Base-by-base conservation (phyloP, 2,797 vertebrate species). In the Myotis planiceps region DNA sequence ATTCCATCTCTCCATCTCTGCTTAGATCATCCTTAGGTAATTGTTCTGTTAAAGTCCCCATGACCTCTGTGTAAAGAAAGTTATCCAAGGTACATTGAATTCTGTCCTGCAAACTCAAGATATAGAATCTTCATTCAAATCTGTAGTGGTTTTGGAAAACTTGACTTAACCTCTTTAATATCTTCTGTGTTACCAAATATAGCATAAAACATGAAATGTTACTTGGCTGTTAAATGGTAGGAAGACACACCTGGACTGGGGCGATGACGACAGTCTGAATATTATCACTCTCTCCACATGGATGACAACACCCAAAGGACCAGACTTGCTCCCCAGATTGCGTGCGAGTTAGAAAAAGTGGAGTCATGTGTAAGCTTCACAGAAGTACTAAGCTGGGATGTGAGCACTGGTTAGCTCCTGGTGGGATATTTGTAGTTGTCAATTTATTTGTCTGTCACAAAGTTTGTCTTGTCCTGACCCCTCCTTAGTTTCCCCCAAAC, bases 1-100 rank as follows among this genome's bases (percentile, higher is more conserved):
- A 93, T 93, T 81, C 47, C 53, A 85, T 88, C 69, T 96, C 58
- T 96, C 29, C 25, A 76, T 88, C 58, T 14, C 58, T 78, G 93
- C 83, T 97, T 96, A 96, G 80, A 81, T 96, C 90, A 97, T 95
- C 81, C 88, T 95, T 96, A 94, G 88, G 78, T 96, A 95, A 96
- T 95, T 49, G 27, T 63, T 69, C 66, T 51, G 81, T 92, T 94
- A 93, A 88, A 2, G 81, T 88, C 37, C 47, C 69, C 29, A 37
- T 2, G 65, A 95, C 90, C 78, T 96, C 82, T 85, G 15, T 63
- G 34, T 34, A 88, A 90, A 96, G 45, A 69, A 90, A 75, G 45
- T 72, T 85, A 74, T 71, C 34, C 32, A 32, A 23, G 13, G n/a
- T 19, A 15, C 12, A 3, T 0, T 15, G 78, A 58, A n/a, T 25